Conservation (phyloP, 1,140 invertebrate species). For the Euschistus heros region DNA sequence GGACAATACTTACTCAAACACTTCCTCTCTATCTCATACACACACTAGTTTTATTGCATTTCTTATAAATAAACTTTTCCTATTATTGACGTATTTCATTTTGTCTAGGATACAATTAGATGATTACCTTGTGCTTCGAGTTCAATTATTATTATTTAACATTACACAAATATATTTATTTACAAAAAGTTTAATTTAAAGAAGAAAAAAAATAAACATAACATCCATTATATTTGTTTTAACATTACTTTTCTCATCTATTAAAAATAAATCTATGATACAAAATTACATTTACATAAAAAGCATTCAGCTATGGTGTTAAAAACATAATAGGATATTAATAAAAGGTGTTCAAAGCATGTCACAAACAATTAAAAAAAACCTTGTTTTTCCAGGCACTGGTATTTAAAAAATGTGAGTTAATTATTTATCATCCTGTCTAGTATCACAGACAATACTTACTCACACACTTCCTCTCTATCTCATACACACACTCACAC, state of each 20-base stretch:
- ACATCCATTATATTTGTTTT: too few relatives aligned
- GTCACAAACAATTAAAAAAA: not conserved
- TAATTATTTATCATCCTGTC: not conserved
- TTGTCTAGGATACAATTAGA: too few relatives aligned
- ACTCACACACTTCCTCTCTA: not conserved
- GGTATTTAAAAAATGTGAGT: not conserved
- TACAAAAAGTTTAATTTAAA: too few relatives aligned
- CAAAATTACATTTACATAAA: not conserved
- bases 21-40: not conserved
- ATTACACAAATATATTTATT: too few relatives aligned
- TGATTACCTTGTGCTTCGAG: too few relatives aligned
- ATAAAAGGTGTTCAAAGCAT: not conserved
- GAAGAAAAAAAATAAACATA: too few relatives aligned
- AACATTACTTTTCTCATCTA: not conserved
- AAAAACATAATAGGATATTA: not conserved
- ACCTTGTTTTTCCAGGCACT: not conserved
- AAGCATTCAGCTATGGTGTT: not conserved
- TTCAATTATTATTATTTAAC: too few relatives aligned
- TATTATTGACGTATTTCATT: too few relatives aligned
- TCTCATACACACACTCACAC: not conserved
- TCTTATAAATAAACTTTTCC: too few relatives aligned
- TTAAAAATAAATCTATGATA: not conserved
- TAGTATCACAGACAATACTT: slow-evolving; percentile 13
- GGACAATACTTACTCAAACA: not conserved
- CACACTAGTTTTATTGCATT: not conserved